Conservation (phyloP, 2,888 invertebrate species). For the Melikaiella ostensackeni region DNA sequence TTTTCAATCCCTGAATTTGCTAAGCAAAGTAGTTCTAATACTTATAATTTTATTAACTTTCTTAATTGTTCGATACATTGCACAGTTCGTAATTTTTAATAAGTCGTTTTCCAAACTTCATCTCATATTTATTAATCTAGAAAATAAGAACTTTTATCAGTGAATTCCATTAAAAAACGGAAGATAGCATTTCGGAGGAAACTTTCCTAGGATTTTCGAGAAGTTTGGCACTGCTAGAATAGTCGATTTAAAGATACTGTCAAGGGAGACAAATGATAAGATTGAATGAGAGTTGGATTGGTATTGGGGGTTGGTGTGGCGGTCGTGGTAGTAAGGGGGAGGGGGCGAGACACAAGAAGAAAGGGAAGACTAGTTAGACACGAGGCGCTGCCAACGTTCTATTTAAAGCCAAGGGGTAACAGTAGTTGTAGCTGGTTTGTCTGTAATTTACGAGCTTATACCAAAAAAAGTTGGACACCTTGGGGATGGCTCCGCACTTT, state of each 20-base stretch:
- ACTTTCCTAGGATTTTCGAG: conserved; percentile 19
- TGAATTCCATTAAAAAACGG: conserved; percentile 14
- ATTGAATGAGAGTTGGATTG: conserved; percentile 25
- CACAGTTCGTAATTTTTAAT: not conserved
- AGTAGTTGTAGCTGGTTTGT: conserved; percentile 65
- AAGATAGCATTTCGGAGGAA: conserved; percentile 11
- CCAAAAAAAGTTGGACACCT: conserved; percentile 72
- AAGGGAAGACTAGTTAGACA: conserved; percentile 52
- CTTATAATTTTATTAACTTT: no score
- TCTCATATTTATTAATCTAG: not conserved
- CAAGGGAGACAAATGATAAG: conserved; percentile 34
- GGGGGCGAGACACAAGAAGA: conserved; percentile 15
- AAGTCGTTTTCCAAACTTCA: not conserved
- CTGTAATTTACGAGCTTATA: conserved; percentile 75
- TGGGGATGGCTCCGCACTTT: conserved; percentile 73
- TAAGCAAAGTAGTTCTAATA: no score
- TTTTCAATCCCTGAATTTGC: no score
- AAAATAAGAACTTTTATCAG: conserved; percentile 15
- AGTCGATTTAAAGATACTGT: conserved; percentile 30
- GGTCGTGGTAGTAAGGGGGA: not conserved
- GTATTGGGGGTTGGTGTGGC: not conserved
- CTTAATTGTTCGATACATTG: no score
- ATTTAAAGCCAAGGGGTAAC: conserved; percentile 71
- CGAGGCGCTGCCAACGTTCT: conserved; percentile 72
- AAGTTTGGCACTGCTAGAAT: conserved; percentile 27